A percentile compares a stretch with the other conserved stretches of the same genome.
Evolutionary conservation across 2,113 vertebrate species (phyloP).

Genomic region (Arothron firmamentum): DNA sequence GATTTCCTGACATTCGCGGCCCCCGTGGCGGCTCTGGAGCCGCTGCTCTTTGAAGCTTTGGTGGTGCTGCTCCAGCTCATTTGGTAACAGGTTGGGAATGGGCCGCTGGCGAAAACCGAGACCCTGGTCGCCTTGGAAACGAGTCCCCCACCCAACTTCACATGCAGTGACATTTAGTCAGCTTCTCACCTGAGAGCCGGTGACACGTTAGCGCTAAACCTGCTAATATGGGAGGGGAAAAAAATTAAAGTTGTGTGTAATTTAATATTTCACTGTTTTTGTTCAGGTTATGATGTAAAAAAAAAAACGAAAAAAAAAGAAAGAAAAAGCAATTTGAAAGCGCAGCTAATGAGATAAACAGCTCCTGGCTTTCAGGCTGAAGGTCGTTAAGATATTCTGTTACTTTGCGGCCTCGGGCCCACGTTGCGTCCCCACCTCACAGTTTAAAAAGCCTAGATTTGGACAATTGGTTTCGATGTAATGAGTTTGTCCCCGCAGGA

Average conservation of each 20-base stretch:
- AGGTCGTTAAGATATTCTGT: constrained; percentile 8
- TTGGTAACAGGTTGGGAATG: constrained; percentile 96
- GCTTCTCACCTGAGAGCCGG: constrained; percentile 32
- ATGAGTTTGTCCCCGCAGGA: constrained; percentile 36
- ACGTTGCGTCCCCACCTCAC: constrained; percentile 6
- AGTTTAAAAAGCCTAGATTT: constrained; percentile 13
- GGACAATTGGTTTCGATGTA: constrained; percentile 38
- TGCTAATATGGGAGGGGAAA: no score
- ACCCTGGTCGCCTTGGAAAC: constrained; percentile 83
- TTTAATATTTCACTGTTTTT: no score
- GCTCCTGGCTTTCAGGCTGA: neutral
- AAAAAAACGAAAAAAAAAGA: no score
- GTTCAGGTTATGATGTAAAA: no score
- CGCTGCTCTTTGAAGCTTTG: constrained; percentile 79
- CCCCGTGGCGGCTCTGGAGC: constrained; percentile 70
- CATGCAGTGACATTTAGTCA: constrained; percentile 71
- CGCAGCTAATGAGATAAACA: neutral
- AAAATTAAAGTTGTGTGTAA: no score
- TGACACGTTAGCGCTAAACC: constrained; percentile 10
- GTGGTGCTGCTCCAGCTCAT: constrained; percentile 76
- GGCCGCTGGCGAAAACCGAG: constrained; percentile 86
- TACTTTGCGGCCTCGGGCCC: constrained; percentile 5
- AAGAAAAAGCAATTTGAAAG: neutral
- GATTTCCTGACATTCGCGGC: constrained; percentile 86
- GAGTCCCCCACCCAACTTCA: constrained; percentile 64